Evolutionary conservation across 2,888 invertebrate species (phyloP).

Genomic region (Melinaea menophilus): DNA sequence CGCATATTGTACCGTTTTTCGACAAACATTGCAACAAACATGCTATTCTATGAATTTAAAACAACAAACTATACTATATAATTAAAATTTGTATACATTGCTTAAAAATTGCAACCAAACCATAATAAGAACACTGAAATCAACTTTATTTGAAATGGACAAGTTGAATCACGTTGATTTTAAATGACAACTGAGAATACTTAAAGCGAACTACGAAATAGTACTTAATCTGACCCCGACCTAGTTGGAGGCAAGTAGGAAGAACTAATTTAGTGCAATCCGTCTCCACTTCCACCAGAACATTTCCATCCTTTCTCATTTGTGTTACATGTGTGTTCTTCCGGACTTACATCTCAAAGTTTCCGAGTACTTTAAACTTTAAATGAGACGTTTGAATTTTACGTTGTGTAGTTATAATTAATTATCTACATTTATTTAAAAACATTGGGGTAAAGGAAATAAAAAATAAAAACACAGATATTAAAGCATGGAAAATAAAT

Average conservation of each 20-base stretch:
- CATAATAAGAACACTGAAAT: not conserved
- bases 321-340: constrained; percentile 11
- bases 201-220: constrained; percentile 18
- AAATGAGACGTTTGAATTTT: not conserved
- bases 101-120: not conserved
- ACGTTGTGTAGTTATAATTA: not conserved
- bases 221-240: constrained; percentile 25
- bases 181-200: constrained; percentile 22
- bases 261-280: constrained; percentile 22
- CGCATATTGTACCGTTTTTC: no score
- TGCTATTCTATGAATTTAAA: no score
- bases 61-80: no score
- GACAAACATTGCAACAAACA: no score
- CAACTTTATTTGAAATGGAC: not conserved
- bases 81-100: not conserved
- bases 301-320: not conserved
- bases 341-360: constrained; percentile 7
- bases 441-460: no score
- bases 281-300: constrained; percentile 11
- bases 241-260: constrained; percentile 24
- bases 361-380: not conserved
- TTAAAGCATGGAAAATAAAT: no score
- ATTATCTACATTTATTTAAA: no score
- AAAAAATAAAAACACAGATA: no score
- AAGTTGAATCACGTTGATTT: constrained; percentile 16